These are phyloP conservation scores for Acleris literana DNA, from an alignment of 2,888 invertebrate species.

Conservation along the genomic window DNA sequence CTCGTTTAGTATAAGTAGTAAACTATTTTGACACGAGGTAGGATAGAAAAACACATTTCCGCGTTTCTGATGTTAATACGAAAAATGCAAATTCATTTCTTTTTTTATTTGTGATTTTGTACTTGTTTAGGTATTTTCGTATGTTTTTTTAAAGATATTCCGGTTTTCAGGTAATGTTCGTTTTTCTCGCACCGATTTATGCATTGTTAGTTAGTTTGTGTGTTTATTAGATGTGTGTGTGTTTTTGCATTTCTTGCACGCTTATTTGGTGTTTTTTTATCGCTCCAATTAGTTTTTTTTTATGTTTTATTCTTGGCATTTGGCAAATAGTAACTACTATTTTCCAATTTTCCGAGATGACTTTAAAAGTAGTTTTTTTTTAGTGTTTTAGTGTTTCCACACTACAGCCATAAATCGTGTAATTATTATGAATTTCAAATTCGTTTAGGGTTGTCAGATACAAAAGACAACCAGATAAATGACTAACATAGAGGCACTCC, in stretches of 20 bases:
- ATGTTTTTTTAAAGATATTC: background rate
- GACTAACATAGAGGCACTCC: background rate
- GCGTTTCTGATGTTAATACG: too few species aligned
- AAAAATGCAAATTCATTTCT: too few species aligned
- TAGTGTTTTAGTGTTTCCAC: too few species aligned
- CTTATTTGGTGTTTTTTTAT: background rate
- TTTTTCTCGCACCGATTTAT: slow-evolving; percentile 22
- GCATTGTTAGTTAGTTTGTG: slow-evolving; percentile 32
- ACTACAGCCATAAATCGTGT: too few species aligned
- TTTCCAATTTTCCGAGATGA: background rate
- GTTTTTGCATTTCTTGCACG: slow-evolving; percentile 14
- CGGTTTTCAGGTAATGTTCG: slow-evolving; percentile 17
- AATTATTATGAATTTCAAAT: too few species aligned
- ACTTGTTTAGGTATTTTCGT: too few species aligned
- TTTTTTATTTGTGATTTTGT: too few species aligned
- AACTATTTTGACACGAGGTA: too few species aligned
- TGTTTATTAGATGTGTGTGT: slow-evolving; percentile 27
- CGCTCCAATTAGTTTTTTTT: background rate
- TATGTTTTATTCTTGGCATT: background rate
- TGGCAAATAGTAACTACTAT: too few species aligned
- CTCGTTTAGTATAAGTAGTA: too few species aligned
- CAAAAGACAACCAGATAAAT: background rate
- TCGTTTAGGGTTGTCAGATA: background rate
- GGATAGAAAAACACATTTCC: too few species aligned
- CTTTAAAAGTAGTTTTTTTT: too few species aligned